Evolutionary conservation across 2,888 invertebrate species (phyloP).

Genomic region (Drosophila meridionalis): DNA sequence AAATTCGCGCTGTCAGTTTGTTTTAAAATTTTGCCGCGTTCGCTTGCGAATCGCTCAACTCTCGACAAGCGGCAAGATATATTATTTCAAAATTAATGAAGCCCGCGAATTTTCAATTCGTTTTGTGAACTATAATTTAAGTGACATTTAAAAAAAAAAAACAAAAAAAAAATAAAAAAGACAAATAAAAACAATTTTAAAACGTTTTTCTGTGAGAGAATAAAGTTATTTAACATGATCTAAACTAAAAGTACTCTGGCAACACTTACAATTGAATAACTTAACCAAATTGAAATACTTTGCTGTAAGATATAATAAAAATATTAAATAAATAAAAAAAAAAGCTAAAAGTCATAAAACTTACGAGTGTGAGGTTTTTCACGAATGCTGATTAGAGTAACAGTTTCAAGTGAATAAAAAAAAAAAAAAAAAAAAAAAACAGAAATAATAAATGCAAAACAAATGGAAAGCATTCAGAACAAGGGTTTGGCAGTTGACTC

Average conservation of each 20-base stretch:
- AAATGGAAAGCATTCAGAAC: slow-evolving; percentile 12
- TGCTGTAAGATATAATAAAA: slow-evolving; percentile 9
- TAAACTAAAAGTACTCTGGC: slow-evolving; percentile 8
- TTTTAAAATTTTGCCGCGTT: slow-evolving; percentile 79
- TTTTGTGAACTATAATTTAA: slow-evolving; percentile 11
- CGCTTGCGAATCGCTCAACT: slow-evolving; percentile 34
- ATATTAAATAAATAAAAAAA: slow-evolving; percentile 28
- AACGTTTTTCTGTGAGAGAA: neutral
- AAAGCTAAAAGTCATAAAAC: slow-evolving; percentile 21
- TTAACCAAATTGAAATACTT: slow-evolving; percentile 21
- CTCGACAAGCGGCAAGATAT: neutral
- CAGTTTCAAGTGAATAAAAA: slow-evolving; percentile 5
- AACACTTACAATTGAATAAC: slow-evolving; percentile 30
- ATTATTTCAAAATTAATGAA: slow-evolving; percentile 6
- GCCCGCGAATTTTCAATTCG: slow-evolving; percentile 17
- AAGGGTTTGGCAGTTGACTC: neutral
- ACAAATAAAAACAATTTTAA: neutral
- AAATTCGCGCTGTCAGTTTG: slow-evolving; percentile 82
- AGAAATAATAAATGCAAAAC: slow-evolving; percentile 4
- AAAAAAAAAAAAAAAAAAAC: slow-evolving; percentile 5
- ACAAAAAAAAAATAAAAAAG: too few species aligned
- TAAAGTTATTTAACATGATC: neutral
- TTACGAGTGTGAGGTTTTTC: slow-evolving; percentile 18
- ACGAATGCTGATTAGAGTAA: slow-evolving; percentile 3
- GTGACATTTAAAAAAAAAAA: neutral